Percentiles rank a stretch among this genome's conserved stretches.
Conservation (phyloP, 2,113 vertebrate species). For the Trochalopteron elliotii region DNA sequence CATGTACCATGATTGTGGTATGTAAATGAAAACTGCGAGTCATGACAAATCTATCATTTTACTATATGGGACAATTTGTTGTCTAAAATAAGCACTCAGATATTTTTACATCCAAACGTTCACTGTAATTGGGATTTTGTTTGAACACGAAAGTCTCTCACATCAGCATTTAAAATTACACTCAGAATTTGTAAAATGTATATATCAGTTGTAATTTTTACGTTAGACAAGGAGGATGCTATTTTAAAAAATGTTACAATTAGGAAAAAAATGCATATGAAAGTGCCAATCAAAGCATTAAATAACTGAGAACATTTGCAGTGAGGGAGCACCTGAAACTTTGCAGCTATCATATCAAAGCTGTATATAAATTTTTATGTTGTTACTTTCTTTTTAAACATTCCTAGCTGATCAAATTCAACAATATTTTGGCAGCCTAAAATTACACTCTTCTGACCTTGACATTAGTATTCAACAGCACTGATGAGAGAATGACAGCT, state of each 20-base stretch:
- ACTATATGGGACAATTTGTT: background rate
- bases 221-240: background rate
- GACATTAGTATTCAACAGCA: constrained; percentile 79
- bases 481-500: constrained; percentile 76
- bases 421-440: constrained; percentile 79
- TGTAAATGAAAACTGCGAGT: background rate
- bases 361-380: constrained; percentile 41
- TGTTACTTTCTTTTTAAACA: constrained; percentile 63
- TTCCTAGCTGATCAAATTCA: constrained; percentile 66
- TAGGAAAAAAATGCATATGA: background rate
- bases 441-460: constrained; percentile 80
- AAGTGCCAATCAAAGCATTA: background rate
- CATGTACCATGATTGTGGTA: background rate
- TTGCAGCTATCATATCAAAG: background rate
- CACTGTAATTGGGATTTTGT: background rate
- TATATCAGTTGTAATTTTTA: background rate
- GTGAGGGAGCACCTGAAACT: background rate
- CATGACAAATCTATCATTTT: background rate
- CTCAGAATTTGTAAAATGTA: background rate
- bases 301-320: background rate
- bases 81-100: background rate
- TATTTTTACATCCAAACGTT: background rate
- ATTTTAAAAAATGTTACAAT: background rate
- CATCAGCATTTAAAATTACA: background rate
- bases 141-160: background rate